Evolutionary conservation across 1,140 invertebrate genomes (phyloP).

Genomic region (Hestina assimilis): DNA sequence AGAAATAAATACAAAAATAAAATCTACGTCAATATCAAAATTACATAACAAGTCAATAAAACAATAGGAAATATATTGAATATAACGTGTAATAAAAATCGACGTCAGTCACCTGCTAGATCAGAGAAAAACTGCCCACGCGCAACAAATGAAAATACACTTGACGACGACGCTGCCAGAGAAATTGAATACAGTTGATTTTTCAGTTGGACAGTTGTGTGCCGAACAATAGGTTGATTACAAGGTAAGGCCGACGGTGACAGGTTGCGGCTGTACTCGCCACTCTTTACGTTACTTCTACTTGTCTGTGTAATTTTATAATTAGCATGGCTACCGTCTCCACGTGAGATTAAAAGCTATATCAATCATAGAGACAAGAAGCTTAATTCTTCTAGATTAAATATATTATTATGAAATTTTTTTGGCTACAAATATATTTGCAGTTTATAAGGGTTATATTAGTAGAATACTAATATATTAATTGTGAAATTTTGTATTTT

Average conservation of each 20-base stretch:
- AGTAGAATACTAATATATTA: too few relatives aligned
- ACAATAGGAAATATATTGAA: slow-evolving; percentile 60
- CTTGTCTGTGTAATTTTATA: slow-evolving; percentile 1
- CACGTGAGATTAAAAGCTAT: slow-evolving; percentile 19
- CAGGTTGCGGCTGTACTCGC: slow-evolving; percentile 26
- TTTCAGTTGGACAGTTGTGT: slow-evolving; percentile 58
- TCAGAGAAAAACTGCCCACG: slow-evolving; percentile 52
- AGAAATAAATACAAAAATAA: slow-evolving; percentile 39
- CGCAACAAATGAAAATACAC: slow-evolving; percentile 64
- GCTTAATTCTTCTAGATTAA: too few relatives aligned
- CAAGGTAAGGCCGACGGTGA: slow-evolving; percentile 54
- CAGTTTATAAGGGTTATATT: too few relatives aligned
- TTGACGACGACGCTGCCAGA: slow-evolving; percentile 63
- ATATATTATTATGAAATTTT: too few relatives aligned
- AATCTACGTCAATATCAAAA: slow-evolving; percentile 40
- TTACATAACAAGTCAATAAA: slow-evolving; percentile 56
- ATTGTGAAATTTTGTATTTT: too few relatives aligned
- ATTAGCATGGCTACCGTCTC: neutral
- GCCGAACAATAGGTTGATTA: slow-evolving; percentile 64
- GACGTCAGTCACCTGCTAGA: slow-evolving; percentile 61
- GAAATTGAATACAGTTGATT: slow-evolving; percentile 71
- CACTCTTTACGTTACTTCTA: neutral
- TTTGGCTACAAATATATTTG: too few relatives aligned
- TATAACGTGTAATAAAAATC: slow-evolving; percentile 62
- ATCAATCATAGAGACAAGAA: slow-evolving; percentile 11